Evolutionary conservation across 2,888 invertebrate species (phyloP).

Genomic region (Ephialtes manifestator): DNA sequence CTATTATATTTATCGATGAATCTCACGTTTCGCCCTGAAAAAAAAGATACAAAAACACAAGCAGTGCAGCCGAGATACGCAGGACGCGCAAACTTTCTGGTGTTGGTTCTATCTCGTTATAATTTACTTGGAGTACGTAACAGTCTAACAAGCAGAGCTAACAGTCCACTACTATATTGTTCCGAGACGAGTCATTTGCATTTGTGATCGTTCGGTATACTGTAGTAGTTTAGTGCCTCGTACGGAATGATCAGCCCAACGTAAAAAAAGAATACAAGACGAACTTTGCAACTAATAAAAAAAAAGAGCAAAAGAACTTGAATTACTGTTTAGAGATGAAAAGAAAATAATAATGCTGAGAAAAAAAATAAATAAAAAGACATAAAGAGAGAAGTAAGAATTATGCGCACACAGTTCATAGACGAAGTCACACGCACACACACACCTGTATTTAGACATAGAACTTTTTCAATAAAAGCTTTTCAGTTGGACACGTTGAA

Average conservation of each 20-base stretch:
- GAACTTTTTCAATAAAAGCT: conserved; percentile 84
- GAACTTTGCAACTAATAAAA: conserved; percentile 37
- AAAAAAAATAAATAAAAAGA: conserved; percentile 34
- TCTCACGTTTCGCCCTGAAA: conserved; percentile 43
- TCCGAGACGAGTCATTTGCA: conserved; percentile 41
- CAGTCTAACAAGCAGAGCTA: conserved; percentile 83
- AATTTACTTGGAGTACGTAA: conserved; percentile 80
- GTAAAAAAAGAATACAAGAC: conserved; percentile 44
- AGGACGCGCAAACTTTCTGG: conserved; percentile 80
- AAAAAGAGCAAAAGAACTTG: conserved; percentile 42
- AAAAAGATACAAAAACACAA: conserved; percentile 31
- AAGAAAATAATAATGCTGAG: conserved; percentile 38
- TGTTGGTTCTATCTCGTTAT: conserved; percentile 83
- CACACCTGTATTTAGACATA: conserved; percentile 84
- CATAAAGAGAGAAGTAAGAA: conserved; percentile 21
- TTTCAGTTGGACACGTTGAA: conserved; percentile 84
- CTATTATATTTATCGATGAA: conserved; percentile 34
- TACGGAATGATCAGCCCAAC: conserved; percentile 52
- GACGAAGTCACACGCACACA: conserved; percentile 76
- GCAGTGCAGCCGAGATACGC: conserved; percentile 59
- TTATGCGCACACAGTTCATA: conserved; percentile 67
- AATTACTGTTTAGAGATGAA: conserved; percentile 51
- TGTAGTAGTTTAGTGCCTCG: conserved; percentile 21
- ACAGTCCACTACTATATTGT: conserved; percentile 76
- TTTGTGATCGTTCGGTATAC: conserved; percentile 42